Conservation (phyloP, 1,140 invertebrate genomes). For the Lutraria rhynchaena region DNA sequence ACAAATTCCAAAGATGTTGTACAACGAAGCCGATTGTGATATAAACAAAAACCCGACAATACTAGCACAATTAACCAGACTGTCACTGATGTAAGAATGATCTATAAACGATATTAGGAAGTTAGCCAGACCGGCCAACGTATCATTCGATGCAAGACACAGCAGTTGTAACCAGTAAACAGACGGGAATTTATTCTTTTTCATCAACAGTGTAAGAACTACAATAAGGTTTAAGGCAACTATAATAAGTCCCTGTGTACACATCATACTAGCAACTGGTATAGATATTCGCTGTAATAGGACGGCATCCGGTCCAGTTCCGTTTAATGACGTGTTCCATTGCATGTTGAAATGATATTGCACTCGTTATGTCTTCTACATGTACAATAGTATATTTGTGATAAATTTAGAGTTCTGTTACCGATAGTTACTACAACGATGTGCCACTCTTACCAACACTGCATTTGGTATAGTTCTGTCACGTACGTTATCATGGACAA, state of each 20-base stretch:
- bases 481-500: no score
- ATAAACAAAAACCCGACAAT: not conserved
- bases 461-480: no score
- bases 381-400: no score
- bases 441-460: no score
- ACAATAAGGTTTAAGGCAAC: constrained; percentile 1
- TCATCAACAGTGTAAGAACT: not conserved
- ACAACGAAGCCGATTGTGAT: constrained; percentile 17
- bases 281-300: not conserved
- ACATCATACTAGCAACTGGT: not conserved
- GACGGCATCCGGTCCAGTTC: no score
- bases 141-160: constrained; percentile 20
- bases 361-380: no score
- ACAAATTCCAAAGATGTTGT: constrained; percentile 36
- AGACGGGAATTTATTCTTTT: constrained; percentile 18
- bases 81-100: not conserved
- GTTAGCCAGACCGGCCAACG: constrained; percentile 15
- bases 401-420: no score
- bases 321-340: no score
- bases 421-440: no score
- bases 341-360: no score
- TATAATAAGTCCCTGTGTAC: not conserved
- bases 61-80: not conserved
- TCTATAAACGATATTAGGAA: constrained; percentile 10
- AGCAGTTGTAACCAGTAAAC: constrained; percentile 29